Percentiles rank a stretch among this genome's conserved stretches.
These are phyloP conservation scores for Scarus forsteni DNA, from an alignment of 2,797 vertebrate genomes.

Conservation along the genomic window DNA sequence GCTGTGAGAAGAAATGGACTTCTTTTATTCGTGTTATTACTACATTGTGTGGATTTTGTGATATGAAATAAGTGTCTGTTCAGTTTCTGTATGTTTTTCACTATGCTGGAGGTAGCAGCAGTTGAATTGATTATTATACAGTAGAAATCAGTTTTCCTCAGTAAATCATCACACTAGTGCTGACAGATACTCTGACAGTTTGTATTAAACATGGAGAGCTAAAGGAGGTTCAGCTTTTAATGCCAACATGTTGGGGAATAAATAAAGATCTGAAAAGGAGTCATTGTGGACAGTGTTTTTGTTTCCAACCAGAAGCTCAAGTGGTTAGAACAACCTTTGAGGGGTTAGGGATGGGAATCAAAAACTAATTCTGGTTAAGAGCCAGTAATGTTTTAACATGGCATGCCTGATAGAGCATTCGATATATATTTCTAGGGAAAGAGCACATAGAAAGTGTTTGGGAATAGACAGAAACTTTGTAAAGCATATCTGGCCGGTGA, in stretches of 20 bases:
- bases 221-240: constrained; percentile 71
- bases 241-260: constrained; percentile 65
- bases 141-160: constrained; percentile 76
- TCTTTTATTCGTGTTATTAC: constrained; percentile 82
- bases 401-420: too few species aligned
- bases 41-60: constrained; percentile 84
- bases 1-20: constrained; percentile 74
- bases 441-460: too few species aligned
- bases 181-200: constrained; percentile 74
- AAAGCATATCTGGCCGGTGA: too few species aligned
- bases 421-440: too few species aligned
- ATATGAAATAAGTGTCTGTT: constrained; percentile 82
- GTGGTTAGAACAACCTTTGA: not conserved
- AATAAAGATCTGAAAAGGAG: constrained; percentile 77
- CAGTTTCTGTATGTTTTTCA: constrained; percentile 82
- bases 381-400: too few species aligned
- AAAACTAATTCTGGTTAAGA: too few species aligned
- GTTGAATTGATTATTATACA: constrained; percentile 73
- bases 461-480: too few species aligned
- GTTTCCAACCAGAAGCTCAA: constrained; percentile 1
- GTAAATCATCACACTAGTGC: constrained; percentile 73
- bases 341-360: not conserved
- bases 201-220: constrained; percentile 61
- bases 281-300: constrained; percentile 12
- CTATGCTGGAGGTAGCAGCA: constrained; percentile 78